These are phyloP conservation scores for Montipora capitata DNA, from an alignment of 92 coral and sea anemone species.

Conservation along the genomic window DNA sequence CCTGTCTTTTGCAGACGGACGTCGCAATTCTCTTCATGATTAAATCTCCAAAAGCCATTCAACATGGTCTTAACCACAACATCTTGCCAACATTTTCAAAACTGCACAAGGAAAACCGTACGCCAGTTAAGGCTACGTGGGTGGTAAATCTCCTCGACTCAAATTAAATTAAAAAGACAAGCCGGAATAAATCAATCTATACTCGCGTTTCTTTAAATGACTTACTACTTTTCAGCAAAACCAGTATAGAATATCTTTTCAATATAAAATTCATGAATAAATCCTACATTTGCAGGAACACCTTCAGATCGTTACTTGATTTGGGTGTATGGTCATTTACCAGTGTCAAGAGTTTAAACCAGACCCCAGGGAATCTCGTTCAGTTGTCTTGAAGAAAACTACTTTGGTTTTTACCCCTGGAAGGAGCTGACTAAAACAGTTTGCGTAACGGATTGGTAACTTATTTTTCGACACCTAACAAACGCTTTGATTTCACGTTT, in stretches of 20 bases:
- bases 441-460: neutral
- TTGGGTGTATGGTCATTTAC: no score
- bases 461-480: neutral
- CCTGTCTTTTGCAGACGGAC: neutral
- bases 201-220: no score
- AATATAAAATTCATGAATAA: no score
- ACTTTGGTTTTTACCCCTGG: neutral
- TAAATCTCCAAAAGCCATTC: neutral
- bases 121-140: neutral
- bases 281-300: neutral
- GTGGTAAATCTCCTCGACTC: neutral
- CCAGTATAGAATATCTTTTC: neutral
- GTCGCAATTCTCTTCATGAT: neutral
- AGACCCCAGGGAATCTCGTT: neutral
- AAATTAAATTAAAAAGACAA: neutral
- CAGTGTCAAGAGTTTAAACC: no score
- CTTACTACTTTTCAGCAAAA: neutral
- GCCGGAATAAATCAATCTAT: neutral
- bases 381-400: neutral
- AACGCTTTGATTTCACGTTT: no score
- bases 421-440: neutral
- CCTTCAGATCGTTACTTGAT: no score
- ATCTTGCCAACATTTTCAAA: neutral
- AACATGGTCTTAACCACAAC: neutral
- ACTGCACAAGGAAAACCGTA: slow-evolving; percentile 4